A percentile compares a stretch with the other conserved stretches of the same genome.
Evolutionary conservation across 2,113 vertebrate species (phyloP).

Genomic region (Felis chaus): DNA sequence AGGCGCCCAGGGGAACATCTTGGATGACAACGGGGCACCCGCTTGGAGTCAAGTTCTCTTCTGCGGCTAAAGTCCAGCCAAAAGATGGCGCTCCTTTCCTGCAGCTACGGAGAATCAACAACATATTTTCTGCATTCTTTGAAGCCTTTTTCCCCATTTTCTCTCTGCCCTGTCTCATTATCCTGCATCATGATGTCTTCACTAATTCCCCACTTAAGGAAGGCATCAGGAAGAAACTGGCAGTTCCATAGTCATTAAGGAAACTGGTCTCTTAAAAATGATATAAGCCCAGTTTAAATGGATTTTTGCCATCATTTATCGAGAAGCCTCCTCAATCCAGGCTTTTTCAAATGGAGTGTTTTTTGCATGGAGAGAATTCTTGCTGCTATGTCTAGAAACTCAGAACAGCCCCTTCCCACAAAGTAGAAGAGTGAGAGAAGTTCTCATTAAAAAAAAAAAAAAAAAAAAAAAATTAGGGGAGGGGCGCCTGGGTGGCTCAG

Average conservation of each 20-base stretch:
- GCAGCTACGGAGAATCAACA: conserved; percentile 52
- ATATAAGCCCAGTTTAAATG: conserved; percentile 43
- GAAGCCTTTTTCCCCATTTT: conserved; percentile 67
- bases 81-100: conserved; percentile 50
- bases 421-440: not conserved
- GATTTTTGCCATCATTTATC: conserved; percentile 70
- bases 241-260: conserved; percentile 37
- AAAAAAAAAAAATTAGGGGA: not conserved
- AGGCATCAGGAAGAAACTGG: conserved; percentile 64
- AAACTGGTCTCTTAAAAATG: conserved; percentile 49
- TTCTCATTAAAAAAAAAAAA: not conserved
- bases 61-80: conserved; percentile 40
- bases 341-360: conserved; percentile 51
- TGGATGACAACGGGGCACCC: conserved; percentile 37
- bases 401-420: not conserved
- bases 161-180: conserved; percentile 37
- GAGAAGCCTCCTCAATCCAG: not conserved
- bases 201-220: conserved; percentile 50
- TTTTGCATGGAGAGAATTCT: not conserved
- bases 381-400: not conserved
- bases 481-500: no score
- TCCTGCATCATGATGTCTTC: conserved; percentile 39
- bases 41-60: not conserved
- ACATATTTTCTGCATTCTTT: conserved; percentile 56
- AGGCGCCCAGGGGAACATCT: no score